phyloP scores from a whole-genome alignment of 2,888 invertebrate genomes.

The Athripsodes cinereus region DNA sequence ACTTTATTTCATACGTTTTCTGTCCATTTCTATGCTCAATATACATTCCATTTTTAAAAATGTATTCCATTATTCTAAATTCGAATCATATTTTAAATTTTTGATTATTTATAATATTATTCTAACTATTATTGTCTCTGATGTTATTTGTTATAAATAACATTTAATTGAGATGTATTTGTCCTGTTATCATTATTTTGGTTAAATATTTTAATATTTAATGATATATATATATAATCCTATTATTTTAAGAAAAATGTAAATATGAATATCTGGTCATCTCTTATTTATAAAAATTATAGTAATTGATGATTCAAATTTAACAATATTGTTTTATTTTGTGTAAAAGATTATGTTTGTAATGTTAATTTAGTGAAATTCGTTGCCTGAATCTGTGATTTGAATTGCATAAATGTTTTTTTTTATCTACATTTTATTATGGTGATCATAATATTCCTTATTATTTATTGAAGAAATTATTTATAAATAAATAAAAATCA shows the following conservation, averaged over 20 bases:
- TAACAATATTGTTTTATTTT: not conserved
- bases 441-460: too few relatives aligned
- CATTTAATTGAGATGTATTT: not conserved
- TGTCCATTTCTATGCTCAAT: conserved; percentile 1
- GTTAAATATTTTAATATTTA: too few relatives aligned
- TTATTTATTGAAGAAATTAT: too few relatives aligned
- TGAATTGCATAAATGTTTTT: conserved; percentile 15
- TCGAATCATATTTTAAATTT: not conserved
- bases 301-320: not conserved
- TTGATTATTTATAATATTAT: not conserved
- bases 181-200: too few relatives aligned
- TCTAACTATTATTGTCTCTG: not conserved
- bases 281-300: not conserved
- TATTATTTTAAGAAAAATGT: not conserved
- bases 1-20: not conserved
- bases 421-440: too few relatives aligned
- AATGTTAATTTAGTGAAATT: conserved; percentile 4
- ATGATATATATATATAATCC: not conserved
- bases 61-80: not conserved
- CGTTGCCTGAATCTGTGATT: conserved; percentile 24
- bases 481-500: too few relatives aligned
- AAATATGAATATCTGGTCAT: conserved; percentile 8
- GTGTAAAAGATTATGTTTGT: not conserved
- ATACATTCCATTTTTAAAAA: not conserved
- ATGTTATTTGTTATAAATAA: not conserved